Base-by-base conservation (phyloP, 1,140 invertebrate species). In the Eciton burchellii region DNA sequence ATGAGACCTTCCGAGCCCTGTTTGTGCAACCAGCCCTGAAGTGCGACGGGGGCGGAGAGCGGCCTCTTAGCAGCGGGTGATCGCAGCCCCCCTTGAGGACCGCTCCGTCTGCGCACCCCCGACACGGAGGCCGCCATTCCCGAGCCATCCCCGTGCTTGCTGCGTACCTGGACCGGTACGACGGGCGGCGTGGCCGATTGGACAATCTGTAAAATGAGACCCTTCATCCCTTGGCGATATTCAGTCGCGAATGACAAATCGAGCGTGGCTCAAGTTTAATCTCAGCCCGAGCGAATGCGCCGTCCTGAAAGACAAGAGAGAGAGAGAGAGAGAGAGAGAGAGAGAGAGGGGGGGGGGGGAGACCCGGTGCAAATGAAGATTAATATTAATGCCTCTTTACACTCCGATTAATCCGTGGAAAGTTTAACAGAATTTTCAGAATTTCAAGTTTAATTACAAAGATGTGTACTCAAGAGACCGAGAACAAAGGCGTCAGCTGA, bases 1-100 rank as follows among this genome's bases (percentile, higher is more conserved):
- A 98, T 99, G 3, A 99, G 94, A 5, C 97, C 97, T 90, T 98
- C 97, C 49, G 97, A 97, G 47, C 98, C 98, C 93, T 98, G 97
- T 92, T 98, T 98, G 91, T 98, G 97, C 5, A 99, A 94, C 97
- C 98, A 98, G 11, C 98, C 98, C 87, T 97, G 95, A 76, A 98
- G 95, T 1, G 97, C 96, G 0, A 99, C 98, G 4, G 97, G 96
- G 1, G 97, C 96, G 35, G 97, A 95, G 0, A 96, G 94, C 24
- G 96, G 96, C 76, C 97, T 95, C 92, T 97, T 97, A 0, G 97
- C 96, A n/a, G 96, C 95, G 0, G 97, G 97, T 12, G 96, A 97
- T 70, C 96, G 95, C 59, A 97, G 89, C 12, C 95, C 95, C 9
- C 95, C 95, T 72, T 95, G 95, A 8, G 94, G 95, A 9, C 95